Evolutionary conservation across 2,888 invertebrate genomes (phyloP), one percentile per base, ranked within the genome.

Genomic region (Eilema griseolum): DNA sequence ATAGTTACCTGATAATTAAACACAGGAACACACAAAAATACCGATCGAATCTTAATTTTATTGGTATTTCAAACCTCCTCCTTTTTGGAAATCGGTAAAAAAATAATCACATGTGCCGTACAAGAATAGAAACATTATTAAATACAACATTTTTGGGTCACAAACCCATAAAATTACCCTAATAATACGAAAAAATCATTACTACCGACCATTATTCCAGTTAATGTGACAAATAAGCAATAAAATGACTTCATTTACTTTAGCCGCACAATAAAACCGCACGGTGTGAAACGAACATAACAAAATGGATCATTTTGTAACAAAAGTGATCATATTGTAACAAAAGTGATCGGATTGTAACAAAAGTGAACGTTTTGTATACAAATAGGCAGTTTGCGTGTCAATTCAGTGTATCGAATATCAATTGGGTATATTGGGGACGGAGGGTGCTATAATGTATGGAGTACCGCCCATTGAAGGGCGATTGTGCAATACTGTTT

Each of bases 341-440:
- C 89, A 92, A 93, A 92, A 90, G 85, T 82, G 87, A 88, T 85
- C 88, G 86, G 89, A 90, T 89, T 82, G 90, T 88, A 85, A n/a
- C n/a, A 92, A 93, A 92, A 90, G 85, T 82, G 87, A 88, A 86
- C 88, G 86, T 89, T 91, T 89, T 82, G 90, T 88, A 85, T 84
- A 91, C 92, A 91, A 94, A 94, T 92, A 89, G 89, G 88, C 88
- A 87, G 90, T 91, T 90, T 90, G 90, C 90, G 92, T 93, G 94
- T 92, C 93, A 92, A 92, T 90, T 85, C 88, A 89, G 87, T 93
- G 93, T 93, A 92, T 93, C 93, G 93, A 92, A 94, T 93, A 92
- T 92, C 93, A 93, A 94, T 94, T 92, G 92, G 86, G 77, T 81
- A 80, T 85, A 85, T 87, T 83, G 85, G 80, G 86, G 86, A 84